Base-by-base conservation (phyloP, 2,797 vertebrate genomes). In the Numenius phaeopus region DNA sequence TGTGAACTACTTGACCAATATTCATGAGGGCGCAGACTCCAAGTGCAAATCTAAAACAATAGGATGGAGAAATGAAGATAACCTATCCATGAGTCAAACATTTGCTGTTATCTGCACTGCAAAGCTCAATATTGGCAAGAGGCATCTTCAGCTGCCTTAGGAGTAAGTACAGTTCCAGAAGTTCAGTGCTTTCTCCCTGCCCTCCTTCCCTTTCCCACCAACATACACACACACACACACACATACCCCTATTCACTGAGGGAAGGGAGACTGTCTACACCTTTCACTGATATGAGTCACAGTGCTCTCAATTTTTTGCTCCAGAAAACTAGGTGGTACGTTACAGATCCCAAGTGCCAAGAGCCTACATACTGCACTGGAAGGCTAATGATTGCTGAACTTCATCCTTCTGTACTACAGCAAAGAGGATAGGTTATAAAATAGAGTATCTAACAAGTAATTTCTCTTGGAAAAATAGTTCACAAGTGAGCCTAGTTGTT, bases 381-480 rank as follows among this genome's bases (percentile, higher is more conserved):
- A 90, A 78, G 7, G 12, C 2, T 73, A 50, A 39, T 6, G 2
- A 46, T 27, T 54, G 26, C 40, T 59, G 3, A 62, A 15, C 14
- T 58, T 65, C 67, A 61, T 40, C 17, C 9, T 54, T 58, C 34
- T 29, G 11, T 42, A 77, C 40, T 71, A 32, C 65, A 83, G 9
- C 44, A 83, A 73, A 73, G 44, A 84, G 5, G 8, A 67, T 6
- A 83, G 44, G 3, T 9, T 70, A 52, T 20, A 55, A 83, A 88
- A 77, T 1, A 67, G 20, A 62, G 5, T 2, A 1, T 14, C 10
- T 1, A 2, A 72, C 16, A 83, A 47, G 9, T 18, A 78, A 65
- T 55, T 85, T 8, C 12, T 76, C 37, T 76, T 61, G 58, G 40
- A 83, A 86, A 59, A 49, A 32, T 23, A 79, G 44, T 8, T 71